A percentile compares a stretch with the other conserved stretches of the same genome.
Evolutionary conservation across 2,113 vertebrate genomes (phyloP).

Genomic region (Leptobrachium leishanense): DNA sequence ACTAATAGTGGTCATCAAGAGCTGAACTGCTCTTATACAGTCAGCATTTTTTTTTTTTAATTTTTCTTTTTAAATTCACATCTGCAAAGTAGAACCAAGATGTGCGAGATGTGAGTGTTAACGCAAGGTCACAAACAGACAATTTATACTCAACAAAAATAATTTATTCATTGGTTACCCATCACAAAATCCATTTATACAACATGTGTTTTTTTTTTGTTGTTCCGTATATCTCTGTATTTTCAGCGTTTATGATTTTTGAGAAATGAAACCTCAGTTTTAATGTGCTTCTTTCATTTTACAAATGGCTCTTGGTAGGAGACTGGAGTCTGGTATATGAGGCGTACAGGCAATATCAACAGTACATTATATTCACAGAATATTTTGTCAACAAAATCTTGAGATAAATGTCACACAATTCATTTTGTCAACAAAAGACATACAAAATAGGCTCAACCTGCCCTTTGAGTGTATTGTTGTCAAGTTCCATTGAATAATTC

Average conservation of each 20-base stretch:
- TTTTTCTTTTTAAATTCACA: no score
- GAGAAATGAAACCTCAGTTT: constrained; percentile 2
- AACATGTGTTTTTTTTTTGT: constrained; percentile 10
- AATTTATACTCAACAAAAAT: constrained; percentile 36
- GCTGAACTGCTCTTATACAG: no score
- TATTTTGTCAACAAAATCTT: neutral
- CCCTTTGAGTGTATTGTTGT: neutral
- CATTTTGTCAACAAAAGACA: neutral
- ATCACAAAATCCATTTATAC: constrained; percentile 44
- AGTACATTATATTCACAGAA: neutral
- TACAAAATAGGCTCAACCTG: neutral
- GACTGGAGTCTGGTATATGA: neutral
- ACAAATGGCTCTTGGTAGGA: neutral
- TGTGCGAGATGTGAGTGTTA: no score
- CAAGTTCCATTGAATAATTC: neutral
- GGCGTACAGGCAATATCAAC: neutral
- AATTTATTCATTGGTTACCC: constrained; percentile 45
- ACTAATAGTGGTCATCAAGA: no score
- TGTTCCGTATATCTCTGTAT: neutral
- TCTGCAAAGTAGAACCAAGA: no score
- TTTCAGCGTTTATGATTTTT: constrained; percentile 4
- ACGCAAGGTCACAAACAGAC: neutral
- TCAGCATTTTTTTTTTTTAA: no score
- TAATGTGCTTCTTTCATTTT: constrained; percentile 23
- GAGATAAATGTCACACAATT: neutral